A percentile compares a stretch with the other conserved stretches of the same genome.
Conservation (phyloP, 2,888 invertebrate genomes). For the Xestia ashworthii region DNA sequence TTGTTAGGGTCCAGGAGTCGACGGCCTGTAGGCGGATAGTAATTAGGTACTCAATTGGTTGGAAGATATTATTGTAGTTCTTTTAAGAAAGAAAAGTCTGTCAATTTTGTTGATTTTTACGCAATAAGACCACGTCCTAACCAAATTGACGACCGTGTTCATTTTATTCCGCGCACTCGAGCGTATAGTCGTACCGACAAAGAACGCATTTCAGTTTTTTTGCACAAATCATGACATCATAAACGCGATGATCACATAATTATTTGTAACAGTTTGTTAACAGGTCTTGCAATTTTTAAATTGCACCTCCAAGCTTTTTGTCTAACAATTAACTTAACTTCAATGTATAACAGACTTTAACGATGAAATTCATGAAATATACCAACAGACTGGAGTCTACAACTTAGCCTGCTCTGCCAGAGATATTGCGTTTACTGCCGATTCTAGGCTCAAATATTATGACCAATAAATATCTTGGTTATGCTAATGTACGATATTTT, state of each 20-base stretch:
- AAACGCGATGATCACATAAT: background rate
- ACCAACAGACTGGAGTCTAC: background rate
- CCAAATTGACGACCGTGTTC: background rate
- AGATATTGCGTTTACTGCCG: slow-evolving; percentile 50
- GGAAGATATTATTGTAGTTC: background rate
- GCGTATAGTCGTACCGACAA: background rate
- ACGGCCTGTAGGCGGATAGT: background rate
- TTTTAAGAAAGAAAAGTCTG: background rate
- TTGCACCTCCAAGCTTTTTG: background rate
- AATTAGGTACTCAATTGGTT: background rate
- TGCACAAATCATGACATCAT: background rate
- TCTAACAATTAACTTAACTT: background rate
- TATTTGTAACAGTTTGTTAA: background rate
- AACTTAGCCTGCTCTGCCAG: slow-evolving; percentile 9
- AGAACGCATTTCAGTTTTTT: background rate
- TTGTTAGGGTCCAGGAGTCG: background rate
- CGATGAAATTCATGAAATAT: background rate
- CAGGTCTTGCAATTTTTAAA: background rate
- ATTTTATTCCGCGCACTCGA: background rate
- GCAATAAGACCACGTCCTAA: background rate
- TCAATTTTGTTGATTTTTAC: background rate
- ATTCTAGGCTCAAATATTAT: slow-evolving; percentile 37
- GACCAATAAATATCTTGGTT: slow-evolving; percentile 43
- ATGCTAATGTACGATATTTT: slow-evolving; percentile 23
- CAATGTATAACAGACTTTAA: background rate